Percentiles rank a stretch among this genome's conserved stretches.
Evolutionary conservation across 2,888 invertebrate genomes (phyloP).

Genomic region (Cryptus armator): DNA sequence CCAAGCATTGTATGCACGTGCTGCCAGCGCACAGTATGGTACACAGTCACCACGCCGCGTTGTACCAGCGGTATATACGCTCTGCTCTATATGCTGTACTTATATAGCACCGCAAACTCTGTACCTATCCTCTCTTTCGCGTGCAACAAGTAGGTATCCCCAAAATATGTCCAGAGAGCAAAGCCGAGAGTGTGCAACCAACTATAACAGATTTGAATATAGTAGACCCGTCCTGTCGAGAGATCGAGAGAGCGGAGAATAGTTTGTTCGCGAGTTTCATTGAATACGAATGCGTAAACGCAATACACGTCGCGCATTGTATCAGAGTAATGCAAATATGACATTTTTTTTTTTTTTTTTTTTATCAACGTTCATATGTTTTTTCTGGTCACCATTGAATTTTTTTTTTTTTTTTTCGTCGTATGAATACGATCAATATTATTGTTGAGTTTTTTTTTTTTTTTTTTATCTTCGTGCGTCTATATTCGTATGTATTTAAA

Average conservation of each 20-base stretch:
- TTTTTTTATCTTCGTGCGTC: conserved; percentile 1
- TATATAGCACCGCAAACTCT: conserved; percentile 52
- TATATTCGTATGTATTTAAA: conserved; percentile 4
- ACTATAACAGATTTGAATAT: conserved; percentile 60
- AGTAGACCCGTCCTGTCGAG: conserved; percentile 31
- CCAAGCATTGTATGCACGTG: conserved; percentile 47
- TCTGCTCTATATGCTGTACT: conserved; percentile 12
- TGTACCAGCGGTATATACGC: conserved; percentile 20
- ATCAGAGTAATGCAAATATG: conserved; percentile 6
- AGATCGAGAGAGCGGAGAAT: too few relatives aligned
- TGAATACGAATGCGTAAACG: neutral
- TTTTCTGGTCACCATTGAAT: neutral
- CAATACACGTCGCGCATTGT: neutral
- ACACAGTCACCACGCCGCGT: conserved; percentile 11
- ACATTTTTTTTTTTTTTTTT: neutral
- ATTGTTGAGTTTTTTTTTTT: neutral
- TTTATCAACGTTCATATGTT: neutral
- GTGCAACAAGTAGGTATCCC: conserved; percentile 80
- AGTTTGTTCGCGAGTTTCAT: conserved; percentile 42
- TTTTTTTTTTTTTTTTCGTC: neutral
- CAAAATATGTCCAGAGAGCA: conserved; percentile 78
- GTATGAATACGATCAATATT: neutral
- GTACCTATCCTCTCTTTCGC: conserved; percentile 56
- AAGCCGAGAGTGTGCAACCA: conserved; percentile 53
- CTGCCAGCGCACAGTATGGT: conserved; percentile 25